Evolutionary conservation across 2,888 invertebrate species (phyloP).

Genomic region (Drosophila seclusa): DNA sequence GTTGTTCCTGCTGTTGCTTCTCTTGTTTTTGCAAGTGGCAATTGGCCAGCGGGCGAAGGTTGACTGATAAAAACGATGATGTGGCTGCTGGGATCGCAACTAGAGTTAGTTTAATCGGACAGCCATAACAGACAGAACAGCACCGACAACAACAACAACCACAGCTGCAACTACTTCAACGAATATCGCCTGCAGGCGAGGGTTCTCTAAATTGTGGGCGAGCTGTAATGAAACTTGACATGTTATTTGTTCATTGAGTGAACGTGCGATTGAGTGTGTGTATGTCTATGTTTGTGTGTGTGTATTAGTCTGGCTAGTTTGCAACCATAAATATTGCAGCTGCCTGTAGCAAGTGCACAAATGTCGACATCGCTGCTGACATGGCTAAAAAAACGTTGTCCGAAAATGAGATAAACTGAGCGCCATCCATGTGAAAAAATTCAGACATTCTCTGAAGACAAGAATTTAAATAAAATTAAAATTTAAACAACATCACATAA

Average conservation of each 20-base stretch:
- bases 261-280: constrained; percentile 40
- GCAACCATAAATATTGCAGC: constrained; percentile 54
- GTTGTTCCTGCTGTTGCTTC: constrained; percentile 31
- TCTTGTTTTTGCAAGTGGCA: constrained; percentile 38
- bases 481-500: not conserved
- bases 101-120: constrained; percentile 59
- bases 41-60: constrained; percentile 63
- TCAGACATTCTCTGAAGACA: not conserved
- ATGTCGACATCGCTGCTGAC: constrained; percentile 33
- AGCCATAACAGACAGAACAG: constrained; percentile 24
- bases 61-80: constrained; percentile 77
- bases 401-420: constrained; percentile 2
- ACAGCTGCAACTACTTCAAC: constrained; percentile 23
- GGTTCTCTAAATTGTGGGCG: constrained; percentile 65
- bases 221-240: constrained; percentile 82
- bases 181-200: constrained; percentile 33
- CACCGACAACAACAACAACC: constrained; percentile 24
- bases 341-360: constrained; percentile 44
- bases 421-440: constrained; percentile 3
- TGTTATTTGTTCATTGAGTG: constrained; percentile 81
- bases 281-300: constrained; percentile 3
- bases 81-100: constrained; percentile 45
- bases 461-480: not conserved
- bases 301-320: constrained; percentile 22
- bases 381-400: constrained; percentile 21